phyloP scores from a whole-genome alignment of 2,888 invertebrate species.

The Beris chalybata region DNA sequence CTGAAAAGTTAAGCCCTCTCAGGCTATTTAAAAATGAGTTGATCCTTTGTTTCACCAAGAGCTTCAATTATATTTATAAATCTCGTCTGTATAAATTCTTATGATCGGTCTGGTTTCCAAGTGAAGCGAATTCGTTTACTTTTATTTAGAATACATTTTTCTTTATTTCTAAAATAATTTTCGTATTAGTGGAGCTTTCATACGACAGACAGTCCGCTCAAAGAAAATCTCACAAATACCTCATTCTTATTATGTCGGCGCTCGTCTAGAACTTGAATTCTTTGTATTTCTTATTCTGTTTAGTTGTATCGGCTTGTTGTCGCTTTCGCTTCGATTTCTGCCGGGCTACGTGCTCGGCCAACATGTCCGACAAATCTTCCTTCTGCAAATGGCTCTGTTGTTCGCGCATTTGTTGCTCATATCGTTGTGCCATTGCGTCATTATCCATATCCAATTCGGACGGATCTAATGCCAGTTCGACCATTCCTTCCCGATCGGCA shows the following conservation, averaged over 20 bases:
- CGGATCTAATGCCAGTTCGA: conserved; percentile 95
- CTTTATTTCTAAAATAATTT: too few species aligned
- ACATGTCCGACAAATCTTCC: conserved; percentile 97
- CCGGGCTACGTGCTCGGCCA: conserved; percentile 95
- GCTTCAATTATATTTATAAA: too few species aligned
- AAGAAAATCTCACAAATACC: too few species aligned
- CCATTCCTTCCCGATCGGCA: conserved; percentile 66
- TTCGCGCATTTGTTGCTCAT: conserved; percentile 94
- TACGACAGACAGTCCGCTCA: too few species aligned
- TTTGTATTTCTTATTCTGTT: conserved; percentile 95
- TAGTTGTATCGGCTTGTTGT: conserved; percentile 85
- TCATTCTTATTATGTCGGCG: not conserved
- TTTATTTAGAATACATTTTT: too few species aligned
- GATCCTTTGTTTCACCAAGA: too few species aligned
- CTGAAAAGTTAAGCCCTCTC: too few species aligned
- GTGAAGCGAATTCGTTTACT: too few species aligned
- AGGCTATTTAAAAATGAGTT: too few species aligned
- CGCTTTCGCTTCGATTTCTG: conserved; percentile 95
- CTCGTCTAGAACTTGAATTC: conserved; percentile 88
- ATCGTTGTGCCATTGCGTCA: conserved; percentile 92
- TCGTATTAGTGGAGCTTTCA: too few species aligned
- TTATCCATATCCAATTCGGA: conserved; percentile 96
- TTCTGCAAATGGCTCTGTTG: conserved; percentile 84
- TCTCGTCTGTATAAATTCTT: too few species aligned
- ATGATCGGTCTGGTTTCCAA: too few species aligned